Evolutionary conservation across 2,113 vertebrate species (phyloP).

Genomic region (Albula glossodonta): DNA sequence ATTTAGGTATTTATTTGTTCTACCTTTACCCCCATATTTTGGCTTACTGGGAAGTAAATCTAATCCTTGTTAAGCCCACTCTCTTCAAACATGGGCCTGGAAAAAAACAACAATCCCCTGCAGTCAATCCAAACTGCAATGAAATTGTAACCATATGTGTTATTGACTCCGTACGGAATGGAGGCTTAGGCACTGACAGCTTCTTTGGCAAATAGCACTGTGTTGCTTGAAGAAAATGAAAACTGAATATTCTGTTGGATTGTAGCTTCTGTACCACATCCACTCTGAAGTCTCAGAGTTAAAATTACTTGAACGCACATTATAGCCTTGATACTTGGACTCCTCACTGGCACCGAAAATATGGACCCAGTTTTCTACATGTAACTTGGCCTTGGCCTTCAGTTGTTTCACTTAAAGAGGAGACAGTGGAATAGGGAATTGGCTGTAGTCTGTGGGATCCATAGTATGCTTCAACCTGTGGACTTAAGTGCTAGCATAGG

Average conservation of each 20-base stretch:
- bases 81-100: constrained; percentile 35
- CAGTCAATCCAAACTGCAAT: constrained; percentile 42
- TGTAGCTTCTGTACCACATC: constrained; percentile 12
- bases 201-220: constrained; percentile 30
- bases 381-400: not conserved
- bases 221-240: constrained; percentile 28
- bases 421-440: not conserved
- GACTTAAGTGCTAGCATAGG: not conserved
- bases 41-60: constrained; percentile 33
- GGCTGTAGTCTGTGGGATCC: not conserved
- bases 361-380: not conserved
- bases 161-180: constrained; percentile 33
- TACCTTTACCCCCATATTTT: constrained; percentile 21
- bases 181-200: constrained; percentile 36
- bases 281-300: constrained; percentile 9
- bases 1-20: constrained; percentile 17
- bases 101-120: constrained; percentile 37
- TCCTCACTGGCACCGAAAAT: not conserved
- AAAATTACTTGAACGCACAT: not conserved
- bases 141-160: constrained; percentile 55
- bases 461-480: not conserved
- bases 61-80: constrained; percentile 43
- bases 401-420: not conserved
- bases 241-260: constrained; percentile 24
- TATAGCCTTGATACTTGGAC: not conserved